These are phyloP conservation scores for Hipposideros larvatus DNA, from an alignment of 2,797 vertebrate species.

Conservation along the genomic window DNA sequence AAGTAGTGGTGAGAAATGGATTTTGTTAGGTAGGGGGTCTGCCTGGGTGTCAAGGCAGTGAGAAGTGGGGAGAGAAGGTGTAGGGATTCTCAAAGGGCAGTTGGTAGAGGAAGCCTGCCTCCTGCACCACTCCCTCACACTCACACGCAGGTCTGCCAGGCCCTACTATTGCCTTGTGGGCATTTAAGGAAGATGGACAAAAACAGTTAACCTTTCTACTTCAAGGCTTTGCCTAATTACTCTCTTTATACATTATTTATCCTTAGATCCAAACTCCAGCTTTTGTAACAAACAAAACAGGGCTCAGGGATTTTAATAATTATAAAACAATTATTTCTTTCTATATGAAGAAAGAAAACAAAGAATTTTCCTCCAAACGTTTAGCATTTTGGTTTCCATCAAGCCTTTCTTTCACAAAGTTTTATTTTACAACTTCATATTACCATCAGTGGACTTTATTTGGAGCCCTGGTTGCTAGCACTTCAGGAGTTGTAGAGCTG, in stretches of 20 bases:
- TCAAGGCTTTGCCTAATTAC: neutral
- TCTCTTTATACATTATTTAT: constrained; percentile 1
- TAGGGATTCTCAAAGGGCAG: neutral
- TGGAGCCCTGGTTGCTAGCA: neutral
- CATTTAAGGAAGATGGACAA: neutral
- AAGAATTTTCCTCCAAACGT: neutral
- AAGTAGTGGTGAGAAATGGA: neutral
- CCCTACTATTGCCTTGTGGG: neutral
- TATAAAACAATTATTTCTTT: neutral
- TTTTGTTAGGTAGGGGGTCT: neutral
- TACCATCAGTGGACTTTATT: neutral
- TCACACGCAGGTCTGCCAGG: neutral
- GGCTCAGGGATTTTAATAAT: neutral
- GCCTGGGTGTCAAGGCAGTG: neutral
- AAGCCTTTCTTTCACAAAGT: neutral
- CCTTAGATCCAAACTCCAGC: neutral
- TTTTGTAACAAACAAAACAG: neutral
- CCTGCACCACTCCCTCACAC: too few species aligned
- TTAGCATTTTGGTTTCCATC: neutral
- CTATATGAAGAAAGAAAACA: neutral
- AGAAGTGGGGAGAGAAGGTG: neutral
- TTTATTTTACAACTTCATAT: neutral
- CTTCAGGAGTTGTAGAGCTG: neutral
- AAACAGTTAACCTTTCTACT: neutral
- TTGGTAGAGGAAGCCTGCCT: too few species aligned